A percentile compares a stretch with the other conserved stretches of the same genome.
Evolutionary conservation across 2,888 invertebrate genomes (phyloP).

Genomic region (Mythimna ferrago): DNA sequence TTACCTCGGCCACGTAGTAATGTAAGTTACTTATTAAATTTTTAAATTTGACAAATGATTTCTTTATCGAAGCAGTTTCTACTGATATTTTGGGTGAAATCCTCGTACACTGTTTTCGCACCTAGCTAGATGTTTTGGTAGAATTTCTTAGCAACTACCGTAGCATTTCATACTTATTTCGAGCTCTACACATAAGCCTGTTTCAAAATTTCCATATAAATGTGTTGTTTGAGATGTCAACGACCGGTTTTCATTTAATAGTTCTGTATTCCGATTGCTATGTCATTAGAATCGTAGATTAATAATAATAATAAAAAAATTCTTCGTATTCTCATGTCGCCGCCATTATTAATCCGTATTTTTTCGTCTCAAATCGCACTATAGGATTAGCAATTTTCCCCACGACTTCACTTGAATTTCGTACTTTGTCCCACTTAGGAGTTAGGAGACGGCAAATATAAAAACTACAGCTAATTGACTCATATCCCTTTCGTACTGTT

Average conservation of each 20-base stretch:
- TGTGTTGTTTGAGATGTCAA: conserved; percentile 70
- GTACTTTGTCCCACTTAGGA: too few species aligned
- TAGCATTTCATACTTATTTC: conserved; percentile 20
- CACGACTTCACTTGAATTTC: too few species aligned
- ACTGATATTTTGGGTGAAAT: background rate
- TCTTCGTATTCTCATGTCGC: background rate
- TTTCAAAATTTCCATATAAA: conserved; percentile 79
- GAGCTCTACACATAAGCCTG: conserved; percentile 35
- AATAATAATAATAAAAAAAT: conserved; percentile 4
- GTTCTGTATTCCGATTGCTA: conserved; percentile 66
- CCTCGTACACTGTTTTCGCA: background rate
- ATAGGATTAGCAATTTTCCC: too few species aligned
- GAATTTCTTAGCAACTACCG: background rate
- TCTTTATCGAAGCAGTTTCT: background rate
- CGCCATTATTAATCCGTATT: background rate
- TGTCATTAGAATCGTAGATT: conserved; percentile 21
- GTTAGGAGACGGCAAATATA: too few species aligned
- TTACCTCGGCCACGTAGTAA: conserved; percentile 13
- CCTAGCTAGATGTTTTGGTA: background rate
- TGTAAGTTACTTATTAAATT: background rate
- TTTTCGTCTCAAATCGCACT: background rate
- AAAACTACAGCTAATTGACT: too few species aligned
- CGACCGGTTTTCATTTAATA: conserved; percentile 79
- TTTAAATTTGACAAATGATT: background rate
- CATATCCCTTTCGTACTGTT: too few species aligned